Evolutionary conservation across 1,140 invertebrate species (phyloP).

Genomic region (Zeugodacus cucurbitae): DNA sequence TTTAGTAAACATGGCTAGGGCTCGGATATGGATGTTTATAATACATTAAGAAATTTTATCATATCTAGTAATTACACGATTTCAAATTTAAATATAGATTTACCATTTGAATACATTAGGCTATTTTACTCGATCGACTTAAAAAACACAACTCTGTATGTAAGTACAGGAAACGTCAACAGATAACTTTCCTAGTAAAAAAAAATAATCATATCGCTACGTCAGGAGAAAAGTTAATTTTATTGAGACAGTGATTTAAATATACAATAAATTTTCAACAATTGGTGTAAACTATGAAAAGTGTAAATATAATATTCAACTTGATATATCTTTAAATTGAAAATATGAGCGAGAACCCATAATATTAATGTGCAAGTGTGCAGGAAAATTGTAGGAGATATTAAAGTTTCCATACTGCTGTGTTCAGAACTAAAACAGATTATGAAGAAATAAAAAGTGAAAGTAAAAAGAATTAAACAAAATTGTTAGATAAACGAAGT

Average conservation of each 20-base stretch:
- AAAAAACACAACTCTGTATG: neutral
- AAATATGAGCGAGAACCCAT: neutral
- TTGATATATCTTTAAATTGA: neutral
- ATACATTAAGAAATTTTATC: too few relatives aligned
- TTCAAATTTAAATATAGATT: too few relatives aligned
- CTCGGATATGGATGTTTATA: too few relatives aligned
- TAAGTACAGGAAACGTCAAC: constrained; percentile 15
- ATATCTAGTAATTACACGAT: too few relatives aligned
- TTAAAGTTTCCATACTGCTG: neutral
- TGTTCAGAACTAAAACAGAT: neutral
- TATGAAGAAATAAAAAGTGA: neutral
- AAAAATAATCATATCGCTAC: neutral
- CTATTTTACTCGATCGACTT: neutral
- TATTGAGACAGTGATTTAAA: neutral
- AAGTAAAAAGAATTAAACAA: neutral
- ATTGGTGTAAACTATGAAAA: neutral
- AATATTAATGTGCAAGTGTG: neutral
- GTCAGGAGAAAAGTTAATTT: constrained; percentile 29
- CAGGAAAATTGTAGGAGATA: constrained; percentile 36
- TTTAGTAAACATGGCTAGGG: too few relatives aligned
- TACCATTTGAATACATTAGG: neutral
- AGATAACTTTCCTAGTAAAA: constrained; percentile 8
- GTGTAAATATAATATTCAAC: neutral
- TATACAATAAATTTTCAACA: neutral
- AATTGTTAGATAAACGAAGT: neutral